phyloP scores from a whole-genome alignment of 2,888 invertebrate species.

The Diloba caeruleocephala region DNA sequence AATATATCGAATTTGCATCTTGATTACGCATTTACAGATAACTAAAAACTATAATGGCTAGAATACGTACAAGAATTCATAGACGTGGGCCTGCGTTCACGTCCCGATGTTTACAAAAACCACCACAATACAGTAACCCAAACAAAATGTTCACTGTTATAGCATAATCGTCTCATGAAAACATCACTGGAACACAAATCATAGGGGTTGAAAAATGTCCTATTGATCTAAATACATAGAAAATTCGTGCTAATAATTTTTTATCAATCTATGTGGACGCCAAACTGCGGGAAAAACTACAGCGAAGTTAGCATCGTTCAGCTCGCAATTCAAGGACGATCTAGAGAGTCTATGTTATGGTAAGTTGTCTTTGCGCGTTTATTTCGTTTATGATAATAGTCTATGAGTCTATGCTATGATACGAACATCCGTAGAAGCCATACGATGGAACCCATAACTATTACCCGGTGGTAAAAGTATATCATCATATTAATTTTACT shows the following conservation, averaged over 20 bases:
- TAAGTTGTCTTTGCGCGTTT: slow-evolving; percentile 56
- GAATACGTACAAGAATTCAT: slow-evolving; percentile 88
- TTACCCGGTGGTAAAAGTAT: too few relatives aligned
- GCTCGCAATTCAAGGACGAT: slow-evolving; percentile 75
- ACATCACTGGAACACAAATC: slow-evolving; percentile 73
- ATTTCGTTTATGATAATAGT: slow-evolving; percentile 20
- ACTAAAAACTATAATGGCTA: slow-evolving; percentile 72
- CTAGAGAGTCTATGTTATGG: slow-evolving; percentile 64
- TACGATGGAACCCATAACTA: too few relatives aligned
- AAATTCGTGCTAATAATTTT: slow-evolving; percentile 76
- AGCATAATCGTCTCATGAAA: slow-evolving; percentile 77
- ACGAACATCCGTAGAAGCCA: not conserved
- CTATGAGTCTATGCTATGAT: slow-evolving; percentile 22
- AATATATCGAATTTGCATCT: slow-evolving; percentile 54
- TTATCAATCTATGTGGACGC: slow-evolving; percentile 85
- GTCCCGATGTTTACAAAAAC: slow-evolving; percentile 87
- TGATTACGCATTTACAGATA: slow-evolving; percentile 61
- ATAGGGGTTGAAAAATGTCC: slow-evolving; percentile 63
- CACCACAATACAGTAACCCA: slow-evolving; percentile 74
- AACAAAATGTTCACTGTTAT: slow-evolving; percentile 75
- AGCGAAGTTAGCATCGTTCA: slow-evolving; percentile 78
- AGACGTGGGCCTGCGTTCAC: slow-evolving; percentile 87
- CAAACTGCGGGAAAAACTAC: slow-evolving; percentile 89
- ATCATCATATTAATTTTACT: too few relatives aligned
- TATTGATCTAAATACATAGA: slow-evolving; percentile 83